Percentiles rank a stretch among this genome's conserved stretches.
These are phyloP conservation scores for Yoshiicerus persimilis DNA, from an alignment of 1,140 invertebrate genomes.

Conservation along the genomic window DNA sequence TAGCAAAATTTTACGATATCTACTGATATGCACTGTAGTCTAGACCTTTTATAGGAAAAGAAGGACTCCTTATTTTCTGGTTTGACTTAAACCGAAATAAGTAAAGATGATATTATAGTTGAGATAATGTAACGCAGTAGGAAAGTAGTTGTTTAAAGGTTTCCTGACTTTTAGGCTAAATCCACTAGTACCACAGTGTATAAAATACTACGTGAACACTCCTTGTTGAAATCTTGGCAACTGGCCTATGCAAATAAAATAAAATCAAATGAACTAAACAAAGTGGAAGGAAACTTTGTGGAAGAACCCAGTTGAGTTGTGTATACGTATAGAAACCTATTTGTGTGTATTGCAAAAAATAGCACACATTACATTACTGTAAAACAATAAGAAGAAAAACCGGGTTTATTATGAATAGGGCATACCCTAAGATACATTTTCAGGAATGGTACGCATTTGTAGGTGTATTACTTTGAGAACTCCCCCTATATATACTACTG, in stretches of 20 bases:
- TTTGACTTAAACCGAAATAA: not conserved
- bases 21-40: not conserved
- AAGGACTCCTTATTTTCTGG: not conserved
- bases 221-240: conserved; percentile 4
- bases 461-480: no score
- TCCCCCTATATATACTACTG: no score
- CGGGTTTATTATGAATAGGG: no score
- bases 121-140: not conserved
- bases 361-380: not conserved
- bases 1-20: not conserved
- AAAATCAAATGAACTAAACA: conserved; percentile 17
- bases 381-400: not conserved
- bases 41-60: no score
- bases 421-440: no score
- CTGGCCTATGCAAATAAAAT: conserved; percentile 20
- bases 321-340: not conserved
- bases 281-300: not conserved
- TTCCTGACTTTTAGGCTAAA: not conserved
- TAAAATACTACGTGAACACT: not conserved
- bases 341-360: not conserved
- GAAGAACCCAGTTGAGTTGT: not conserved
- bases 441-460: no score
- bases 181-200: not conserved
- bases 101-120: not conserved
- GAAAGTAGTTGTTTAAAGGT: not conserved